Evolutionary conservation across 2,888 invertebrate genomes (phyloP), one percentile per base, ranked within the genome.

Genomic region (Nowickia ferox): DNA sequence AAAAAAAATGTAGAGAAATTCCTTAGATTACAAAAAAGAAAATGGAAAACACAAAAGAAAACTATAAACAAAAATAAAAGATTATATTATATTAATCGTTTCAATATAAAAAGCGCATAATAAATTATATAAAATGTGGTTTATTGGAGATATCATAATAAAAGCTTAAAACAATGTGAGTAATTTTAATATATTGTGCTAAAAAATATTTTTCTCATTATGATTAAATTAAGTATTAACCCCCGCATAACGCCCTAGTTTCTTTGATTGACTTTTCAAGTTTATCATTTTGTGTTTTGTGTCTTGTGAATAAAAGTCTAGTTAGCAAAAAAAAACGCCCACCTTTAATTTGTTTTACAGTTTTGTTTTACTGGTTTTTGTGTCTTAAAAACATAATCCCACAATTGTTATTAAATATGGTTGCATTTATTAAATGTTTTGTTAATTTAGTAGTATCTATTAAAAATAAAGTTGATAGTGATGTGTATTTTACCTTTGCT

Each of bases 1-100:
- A 51, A 84, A 84, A n/a, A 87, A 84, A 79, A 80, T 83, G 72
- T 83, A 84, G 84, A 87, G 81, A 84, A 87, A 83, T 85, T 84
- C 71, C 79, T 74, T 72, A 72, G 71, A 77, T 65, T 66, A 79
- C 48, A 78, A 82, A 51, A 79, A 78, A 40, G n/a, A 69, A 72
- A 76, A 84, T 80, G 71, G 63, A 71, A 80, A 79, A 63, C 72
- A 65, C 55, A 17, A 76, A 81, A 79, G 51, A 76, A 76, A 66
- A 53, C 53, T 65, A 79, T 76, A 86, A 79, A 81, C 65, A 75
- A 68, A 68, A 76, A 69, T 51, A 59, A 68, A 75, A 42, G 11
- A 74, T 48, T 46, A 65, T 42, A 17, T 1, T 46, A 5, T 53
- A 3, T 40, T 38, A n/a, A 72, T 63, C 19, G 13, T 77, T 55